Conservation (phyloP, 92 coral and sea anemone genomes). For the Epizoanthus ramosus region DNA sequence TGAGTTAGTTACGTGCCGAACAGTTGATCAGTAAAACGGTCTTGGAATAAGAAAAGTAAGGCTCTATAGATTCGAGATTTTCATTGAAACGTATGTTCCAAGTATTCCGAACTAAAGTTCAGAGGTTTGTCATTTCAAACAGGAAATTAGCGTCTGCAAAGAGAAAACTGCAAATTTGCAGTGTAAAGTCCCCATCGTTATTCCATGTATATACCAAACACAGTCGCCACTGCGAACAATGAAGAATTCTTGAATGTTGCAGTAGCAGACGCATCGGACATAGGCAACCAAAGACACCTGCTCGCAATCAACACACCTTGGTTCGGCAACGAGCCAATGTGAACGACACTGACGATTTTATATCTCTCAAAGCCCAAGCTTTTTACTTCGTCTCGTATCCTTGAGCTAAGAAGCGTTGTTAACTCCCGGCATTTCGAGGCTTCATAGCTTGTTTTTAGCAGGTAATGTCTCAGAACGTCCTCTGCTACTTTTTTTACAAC, state of each 20-base stretch:
- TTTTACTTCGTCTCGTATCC: constrained; percentile 70
- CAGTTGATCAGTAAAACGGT: no score
- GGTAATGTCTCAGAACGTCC: constrained; percentile 44
- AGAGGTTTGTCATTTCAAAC: no score
- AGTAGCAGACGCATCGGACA: constrained; percentile 58
- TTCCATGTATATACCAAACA: constrained; percentile 70
- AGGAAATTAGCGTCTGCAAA: no score
- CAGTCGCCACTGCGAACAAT: constrained; percentile 77
- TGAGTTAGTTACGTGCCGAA: no score
- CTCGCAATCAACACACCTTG: constrained; percentile 64
- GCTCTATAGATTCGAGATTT: no score
- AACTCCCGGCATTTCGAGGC: constrained; percentile 58
- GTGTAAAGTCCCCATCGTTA: constrained; percentile 6
- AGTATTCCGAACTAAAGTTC: no score
- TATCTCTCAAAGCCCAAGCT: constrained; percentile 55
- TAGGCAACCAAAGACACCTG: constrained; percentile 76
- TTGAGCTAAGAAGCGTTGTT: constrained; percentile 57
- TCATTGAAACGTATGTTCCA: no score
- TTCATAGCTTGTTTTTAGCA: constrained; percentile 55
- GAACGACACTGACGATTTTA: constrained; percentile 67
- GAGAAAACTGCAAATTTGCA: no score
- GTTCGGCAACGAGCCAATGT: constrained; percentile 60
- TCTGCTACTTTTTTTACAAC: constrained; percentile 52
- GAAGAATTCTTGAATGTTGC: constrained; percentile 66
- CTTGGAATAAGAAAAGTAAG: no score